Base-by-base conservation (phyloP, 2,888 invertebrate species). In the Cryptosula pallasiana region DNA sequence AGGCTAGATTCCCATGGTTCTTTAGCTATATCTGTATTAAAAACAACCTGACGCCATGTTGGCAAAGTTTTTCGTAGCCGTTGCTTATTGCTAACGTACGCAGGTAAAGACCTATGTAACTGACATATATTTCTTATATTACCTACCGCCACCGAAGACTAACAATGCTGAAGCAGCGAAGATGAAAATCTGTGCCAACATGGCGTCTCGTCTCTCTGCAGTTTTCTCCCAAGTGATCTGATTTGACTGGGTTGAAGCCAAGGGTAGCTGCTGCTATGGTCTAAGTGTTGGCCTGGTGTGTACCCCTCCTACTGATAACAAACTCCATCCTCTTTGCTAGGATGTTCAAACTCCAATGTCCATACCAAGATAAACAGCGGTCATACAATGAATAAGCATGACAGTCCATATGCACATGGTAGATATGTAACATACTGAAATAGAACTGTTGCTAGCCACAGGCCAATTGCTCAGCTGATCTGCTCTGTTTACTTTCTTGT, bases 101-200 rank as follows among this genome's bases (percentile, higher is more conserved):
- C n/a, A n/a, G n/a, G n/a, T n/a, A n/a, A n/a, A n/a, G n/a, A n/a
- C n/a, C n/a, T n/a, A n/a, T n/a, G n/a, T n/a, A n/a, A n/a, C n/a
- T n/a, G n/a, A n/a, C n/a, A n/a, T n/a, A n/a, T n/a, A n/a, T n/a
- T n/a, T n/a, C n/a, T n/a, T n/a, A n/a, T 57, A n/a, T n/a, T 13
- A 63, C 63, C 20, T 63, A 63, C 63, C 63, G n/a, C n/a, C n/a
- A 5, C 57, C 25, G 9, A 63, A n/a, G 27, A 27, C 63, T 63
- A 27, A 13, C 63, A 63, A n/a, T 13, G 63, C 63, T 29, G 27
- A 63, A 16, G 9, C 27, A 32, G 32, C 13, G 63, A 63, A 63
- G 32, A 63, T 32, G 32, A 63, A 32, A 34, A 63, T 32, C 63
- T 63, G 25, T 29, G 63, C 63, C 63, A 63, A 27, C 63, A 63